phyloP scores from a whole-genome alignment of 2,888 invertebrate genomes.

The Flabesymbios commensalis region DNA sequence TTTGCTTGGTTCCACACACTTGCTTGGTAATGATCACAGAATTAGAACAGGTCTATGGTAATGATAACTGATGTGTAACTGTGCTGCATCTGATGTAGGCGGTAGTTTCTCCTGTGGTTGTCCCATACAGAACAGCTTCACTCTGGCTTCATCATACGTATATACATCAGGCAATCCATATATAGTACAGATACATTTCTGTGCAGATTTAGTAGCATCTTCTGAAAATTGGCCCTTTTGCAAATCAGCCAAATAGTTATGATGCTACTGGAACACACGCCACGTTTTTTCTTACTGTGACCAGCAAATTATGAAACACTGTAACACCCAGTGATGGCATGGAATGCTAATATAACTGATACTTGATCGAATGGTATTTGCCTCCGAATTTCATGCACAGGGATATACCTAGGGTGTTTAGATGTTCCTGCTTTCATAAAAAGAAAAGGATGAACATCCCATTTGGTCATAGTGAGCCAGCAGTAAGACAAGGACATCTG shows the following conservation, averaged over 20 bases:
- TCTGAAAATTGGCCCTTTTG: no score
- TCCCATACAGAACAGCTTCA: not conserved
- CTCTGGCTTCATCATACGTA: not conserved
- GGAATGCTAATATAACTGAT: not conserved
- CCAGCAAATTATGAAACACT: not conserved
- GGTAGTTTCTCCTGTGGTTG: not conserved
- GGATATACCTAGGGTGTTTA: not conserved
- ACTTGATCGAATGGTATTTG: not conserved
- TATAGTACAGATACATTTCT: not conserved
- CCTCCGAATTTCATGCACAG: not conserved
- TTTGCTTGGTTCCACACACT: not conserved
- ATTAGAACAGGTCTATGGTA: no score
- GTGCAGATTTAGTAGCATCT: not conserved
- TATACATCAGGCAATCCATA: not conserved
- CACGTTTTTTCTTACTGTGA: not conserved
- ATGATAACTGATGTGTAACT: not conserved
- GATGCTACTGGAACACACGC: not conserved
- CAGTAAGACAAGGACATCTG: slow-evolving; percentile 5
- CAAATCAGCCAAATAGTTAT: no score
- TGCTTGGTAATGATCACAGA: not conserved
- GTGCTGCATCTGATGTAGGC: not conserved
- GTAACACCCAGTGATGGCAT: slow-evolving; percentile 8
- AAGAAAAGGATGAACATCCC: no score
- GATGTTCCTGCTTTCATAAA: slow-evolving; percentile 4
- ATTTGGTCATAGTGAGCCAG: slow-evolving; percentile 1